A percentile compares a stretch with the other conserved stretches of the same genome.
These are phyloP conservation scores for Scaptomyza polygonia DNA, from an alignment of 2,888 invertebrate genomes.

Conservation along the genomic window DNA sequence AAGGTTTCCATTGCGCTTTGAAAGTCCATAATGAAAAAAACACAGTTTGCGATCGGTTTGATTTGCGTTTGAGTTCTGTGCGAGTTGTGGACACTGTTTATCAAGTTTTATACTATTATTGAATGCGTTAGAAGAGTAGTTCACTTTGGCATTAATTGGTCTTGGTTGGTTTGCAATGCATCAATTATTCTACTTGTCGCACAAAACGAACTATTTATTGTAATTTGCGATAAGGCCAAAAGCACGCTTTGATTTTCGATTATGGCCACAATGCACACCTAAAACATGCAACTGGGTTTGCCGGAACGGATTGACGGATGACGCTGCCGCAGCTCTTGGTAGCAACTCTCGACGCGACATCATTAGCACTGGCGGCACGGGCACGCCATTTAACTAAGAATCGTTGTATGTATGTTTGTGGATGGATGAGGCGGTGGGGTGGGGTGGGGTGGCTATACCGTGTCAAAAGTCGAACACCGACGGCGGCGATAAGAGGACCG, in stretches of 20 bases:
- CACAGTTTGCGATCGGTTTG: neutral
- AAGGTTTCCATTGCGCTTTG: constrained; percentile 99
- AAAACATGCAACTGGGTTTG: constrained; percentile 29
- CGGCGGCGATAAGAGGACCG: constrained; percentile 45
- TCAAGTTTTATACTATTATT: constrained; percentile 16
- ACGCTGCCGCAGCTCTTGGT: constrained; percentile 21
- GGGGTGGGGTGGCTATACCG: constrained; percentile 30
- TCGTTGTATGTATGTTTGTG: constrained; percentile 1
- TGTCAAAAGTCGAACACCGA: constrained; percentile 51
- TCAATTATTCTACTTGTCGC: constrained; percentile 23
- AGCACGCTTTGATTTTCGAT: constrained; percentile 65
- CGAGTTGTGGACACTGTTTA: constrained; percentile 13
- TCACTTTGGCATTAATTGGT: constrained; percentile 69
- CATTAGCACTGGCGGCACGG: constrained; percentile 69
- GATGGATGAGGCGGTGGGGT: neutral
- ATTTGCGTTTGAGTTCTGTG: constrained; percentile 17
- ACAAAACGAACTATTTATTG: constrained; percentile 10
- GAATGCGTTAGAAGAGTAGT: constrained; percentile 2
- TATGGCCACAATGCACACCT: constrained; percentile 40
- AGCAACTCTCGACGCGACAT: constrained; percentile 66
- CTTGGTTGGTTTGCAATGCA: constrained; percentile 41
- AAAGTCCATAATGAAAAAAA: constrained; percentile 91
- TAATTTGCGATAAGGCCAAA: constrained; percentile 57
- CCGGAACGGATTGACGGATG: constrained; percentile 65
- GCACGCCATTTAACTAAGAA: constrained; percentile 47